Evolutionary conservation across 1,140 invertebrate species (phyloP), one percentile per base, ranked within the genome.

Genomic region (Tribolium castaneum): DNA sequence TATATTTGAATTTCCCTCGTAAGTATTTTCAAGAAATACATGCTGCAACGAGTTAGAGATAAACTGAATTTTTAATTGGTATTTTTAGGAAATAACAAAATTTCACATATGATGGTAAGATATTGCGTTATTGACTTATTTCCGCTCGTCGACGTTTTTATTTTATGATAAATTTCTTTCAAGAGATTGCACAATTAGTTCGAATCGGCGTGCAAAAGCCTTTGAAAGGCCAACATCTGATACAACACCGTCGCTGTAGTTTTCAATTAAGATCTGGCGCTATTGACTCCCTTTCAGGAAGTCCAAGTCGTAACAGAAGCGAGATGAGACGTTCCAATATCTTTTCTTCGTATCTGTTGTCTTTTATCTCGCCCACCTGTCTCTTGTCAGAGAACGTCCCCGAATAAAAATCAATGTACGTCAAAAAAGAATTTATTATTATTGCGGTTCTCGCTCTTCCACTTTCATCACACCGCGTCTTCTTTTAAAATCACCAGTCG

Each of bases 401-500:
- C 30, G 59, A 66, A 66, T 35, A 66, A 66, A 66, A 66, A 66
- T 66, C 25, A 30, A 66, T 66, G 14, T 19, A 52, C 13, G 16
- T 52, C 59, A 14, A 66, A 35, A 22, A 66, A 66, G 30, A 66
- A 66, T 35, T 66, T 66, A 59, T 59, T 59, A 10, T 59, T 75
- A 77, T 50, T 51, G 39, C 30, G 51, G 70, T 76, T 80, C 59
- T 76, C 35, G 70, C 66, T 81, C 81, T 30, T 77, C 75, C 7
- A 78, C 49, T 72, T 72, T n/a, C 74, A 82, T 56, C 14, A 83
- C 82, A 12, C 59, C 80, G n/a, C 77, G 76, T 73, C 80, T 83
- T 49, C 83, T 78, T 70, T 85, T 83, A 70, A 86, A 84, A 22
- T 81, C 81, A 2, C 30, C 34, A 7, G 80, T 85, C 25, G 83